A percentile compares a stretch with the other conserved stretches of the same genome.
phyloP scores from a whole-genome alignment of 2,888 invertebrate genomes.

The Choristoneura rosaceana region DNA sequence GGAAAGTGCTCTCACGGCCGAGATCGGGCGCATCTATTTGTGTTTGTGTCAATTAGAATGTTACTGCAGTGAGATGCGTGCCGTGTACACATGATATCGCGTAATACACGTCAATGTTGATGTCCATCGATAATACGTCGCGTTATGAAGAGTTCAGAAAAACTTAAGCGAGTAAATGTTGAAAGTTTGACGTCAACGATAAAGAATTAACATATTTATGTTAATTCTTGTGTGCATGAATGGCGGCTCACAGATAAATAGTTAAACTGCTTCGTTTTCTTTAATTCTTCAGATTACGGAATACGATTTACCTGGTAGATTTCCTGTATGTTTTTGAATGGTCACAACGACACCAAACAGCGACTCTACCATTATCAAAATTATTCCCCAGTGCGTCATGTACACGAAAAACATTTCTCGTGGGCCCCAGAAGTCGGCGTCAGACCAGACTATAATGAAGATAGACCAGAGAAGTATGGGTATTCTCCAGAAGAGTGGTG shows the following conservation, averaged over 20 bases:
- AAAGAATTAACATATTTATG: slow-evolving; percentile 1
- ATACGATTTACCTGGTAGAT: slow-evolving; percentile 60
- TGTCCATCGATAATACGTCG: not conserved
- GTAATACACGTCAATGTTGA: not conserved
- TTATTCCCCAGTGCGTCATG: slow-evolving; percentile 85
- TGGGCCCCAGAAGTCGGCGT: slow-evolving; percentile 73
- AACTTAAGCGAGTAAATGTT: slow-evolving; percentile 15
- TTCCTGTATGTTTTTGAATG: slow-evolving; percentile 55
- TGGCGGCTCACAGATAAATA: not conserved
- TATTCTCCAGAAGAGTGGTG: slow-evolving; percentile 73
- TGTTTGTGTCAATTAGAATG: slow-evolving; percentile 48
- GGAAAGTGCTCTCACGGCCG: slow-evolving; percentile 44
- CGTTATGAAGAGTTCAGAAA: not conserved
- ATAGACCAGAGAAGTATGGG: slow-evolving; percentile 74
- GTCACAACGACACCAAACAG: slow-evolving; percentile 71
- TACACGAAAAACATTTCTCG: slow-evolving; percentile 79
- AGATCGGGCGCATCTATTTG: slow-evolving; percentile 48
- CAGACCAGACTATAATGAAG: slow-evolving; percentile 62
- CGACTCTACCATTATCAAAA: slow-evolving; percentile 70
- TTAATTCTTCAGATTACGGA: not conserved
- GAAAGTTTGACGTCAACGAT: slow-evolving; percentile 14
- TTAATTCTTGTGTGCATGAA: not conserved
- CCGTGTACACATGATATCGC: not conserved
- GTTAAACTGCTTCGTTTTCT: not conserved
- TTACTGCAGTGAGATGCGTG: slow-evolving; percentile 35